Base-by-base conservation (phyloP, 2,797 vertebrate species). In the Limosa lapponica region DNA sequence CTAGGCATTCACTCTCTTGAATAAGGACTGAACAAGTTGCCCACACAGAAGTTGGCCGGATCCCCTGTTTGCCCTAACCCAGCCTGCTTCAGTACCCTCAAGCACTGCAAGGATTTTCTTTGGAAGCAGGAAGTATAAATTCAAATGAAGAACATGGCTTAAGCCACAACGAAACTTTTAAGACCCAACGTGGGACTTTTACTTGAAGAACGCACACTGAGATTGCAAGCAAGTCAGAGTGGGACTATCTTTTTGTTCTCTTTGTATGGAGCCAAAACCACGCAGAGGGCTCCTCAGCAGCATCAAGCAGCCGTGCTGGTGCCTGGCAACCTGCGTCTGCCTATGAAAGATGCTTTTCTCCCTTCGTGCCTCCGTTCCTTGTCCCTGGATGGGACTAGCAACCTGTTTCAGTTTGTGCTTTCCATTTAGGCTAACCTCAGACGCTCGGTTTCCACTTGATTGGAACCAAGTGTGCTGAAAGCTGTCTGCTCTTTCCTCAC, bases 401-500 rank as follows among this genome's bases (percentile, higher is more conserved):
- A 80, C 66, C 78, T 77, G 51, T 48, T 74, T 80, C 5, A 23
- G 4, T 81, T 88, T 24, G 16, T 90, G 87, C 80, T 93, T 96
- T 90, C 43, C 80, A 57, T 83, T 86, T 49, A 90, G 72, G 54
- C 71, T 90, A 75, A 80, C 32, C 77, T 95, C 80, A 94, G 72
- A 87, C 24, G 0, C 46, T 87, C 4, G 14, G 24, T 90, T 95
- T 94, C 82, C 80, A 79, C 39, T 87, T 78, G 75, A 79, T 22
- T 91, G 85, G 67, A 94, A 95, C 83, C 79, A 85, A 69, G 79
- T 55, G 62, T 66, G 82, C 73, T 79, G 73, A 87, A 87, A 75
- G 59, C 74, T 48, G 43, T 39, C 80, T 95, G 70, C 49, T 62
- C 41, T 43, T 81, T 91, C 75, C 84, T 87, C 54, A 16, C 66